Evolutionary conservation across 2,113 vertebrate genomes (phyloP).

Genomic region (Pluvialis apricaria): DNA sequence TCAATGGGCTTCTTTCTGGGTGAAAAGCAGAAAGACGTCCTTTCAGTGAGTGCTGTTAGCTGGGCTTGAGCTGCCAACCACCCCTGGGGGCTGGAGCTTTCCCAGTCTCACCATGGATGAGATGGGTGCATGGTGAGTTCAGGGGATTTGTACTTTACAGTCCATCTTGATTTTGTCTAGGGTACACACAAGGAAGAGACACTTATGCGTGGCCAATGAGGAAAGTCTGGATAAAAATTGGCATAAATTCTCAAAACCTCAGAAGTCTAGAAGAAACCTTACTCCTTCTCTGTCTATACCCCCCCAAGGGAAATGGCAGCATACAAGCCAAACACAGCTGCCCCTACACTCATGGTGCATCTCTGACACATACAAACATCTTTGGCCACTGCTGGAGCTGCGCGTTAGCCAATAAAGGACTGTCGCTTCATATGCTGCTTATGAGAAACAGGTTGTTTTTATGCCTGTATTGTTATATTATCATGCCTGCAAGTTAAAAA

Average conservation of each 20-base stretch:
- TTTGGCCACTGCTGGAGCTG: not conserved
- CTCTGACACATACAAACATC: rapidly evolving
- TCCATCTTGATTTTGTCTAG: not conserved
- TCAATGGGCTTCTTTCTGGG: not conserved
- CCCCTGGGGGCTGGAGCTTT: not conserved
- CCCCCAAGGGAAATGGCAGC: not conserved
- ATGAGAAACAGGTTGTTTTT: not conserved
- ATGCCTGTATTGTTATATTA: not conserved
- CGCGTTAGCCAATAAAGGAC: not conserved
- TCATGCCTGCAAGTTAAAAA: not conserved
- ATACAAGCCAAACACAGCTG: not conserved
- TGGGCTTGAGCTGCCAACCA: not conserved
- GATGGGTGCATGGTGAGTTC: not conserved
- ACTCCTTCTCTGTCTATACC: not conserved
- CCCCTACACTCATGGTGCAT: rapidly evolving
- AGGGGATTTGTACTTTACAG: not conserved
- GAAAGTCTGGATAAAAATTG: not conserved
- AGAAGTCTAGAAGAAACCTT: not conserved
- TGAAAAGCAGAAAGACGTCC: not conserved
- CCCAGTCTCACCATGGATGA: rapidly evolving
- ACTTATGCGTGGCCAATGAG: too few relatives aligned
- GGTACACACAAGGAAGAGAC: not conserved
- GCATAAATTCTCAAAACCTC: not conserved
- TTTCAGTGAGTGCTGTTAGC: not conserved
- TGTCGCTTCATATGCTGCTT: not conserved